Base-by-base conservation (phyloP, 2,113 vertebrate genomes). In the Onychostoma macrolepis region DNA sequence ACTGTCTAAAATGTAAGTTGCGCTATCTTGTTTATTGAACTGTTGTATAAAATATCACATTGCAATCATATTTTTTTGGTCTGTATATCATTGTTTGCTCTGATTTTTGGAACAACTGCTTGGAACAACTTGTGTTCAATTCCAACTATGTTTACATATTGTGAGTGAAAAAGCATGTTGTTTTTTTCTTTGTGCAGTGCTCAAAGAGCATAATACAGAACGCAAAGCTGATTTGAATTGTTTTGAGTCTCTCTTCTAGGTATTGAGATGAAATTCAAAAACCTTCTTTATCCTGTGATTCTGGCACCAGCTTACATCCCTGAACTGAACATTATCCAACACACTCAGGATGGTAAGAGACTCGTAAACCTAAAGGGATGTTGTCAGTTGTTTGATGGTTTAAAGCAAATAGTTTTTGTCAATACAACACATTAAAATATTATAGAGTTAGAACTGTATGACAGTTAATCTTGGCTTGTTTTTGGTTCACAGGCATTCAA, bases 201-300 rank as follows among this genome's bases (percentile, higher is more conserved):
- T 5, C 4, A 19, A 41, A 72, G 36, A 72, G 2, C 10, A 11
- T 11, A 41, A 24, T 24, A 7, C 19, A 41, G 38, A 41, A 41
- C 2, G 1, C 36, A 24, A 24, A 41, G 69, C 9, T 38, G 6
- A 13, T 58, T 61, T 53, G 61, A n/a, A 58, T 7, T 26, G 28
- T 7, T 38, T 80, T 61, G 36, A 13, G 10, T 71, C 19, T 43
- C 2, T 71, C 24, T 43, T 78, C 30, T 28, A 97, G 97, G 97
- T 87, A 96, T 99, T 0, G 98, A 99, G 90, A 96, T 97, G 93
- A 99, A 97, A 86, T 96, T 99, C 86, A 99, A 99, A 93, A 98
- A 97, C 89, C 91, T 95, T 93, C 63, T 96, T 56, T 99, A 98
- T 85, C 97, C 98, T 0, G 89, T 98, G 43, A 97, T 99, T 58